Conservation (phyloP, 1,140 invertebrate species). For the Saxidomus purpurata region DNA sequence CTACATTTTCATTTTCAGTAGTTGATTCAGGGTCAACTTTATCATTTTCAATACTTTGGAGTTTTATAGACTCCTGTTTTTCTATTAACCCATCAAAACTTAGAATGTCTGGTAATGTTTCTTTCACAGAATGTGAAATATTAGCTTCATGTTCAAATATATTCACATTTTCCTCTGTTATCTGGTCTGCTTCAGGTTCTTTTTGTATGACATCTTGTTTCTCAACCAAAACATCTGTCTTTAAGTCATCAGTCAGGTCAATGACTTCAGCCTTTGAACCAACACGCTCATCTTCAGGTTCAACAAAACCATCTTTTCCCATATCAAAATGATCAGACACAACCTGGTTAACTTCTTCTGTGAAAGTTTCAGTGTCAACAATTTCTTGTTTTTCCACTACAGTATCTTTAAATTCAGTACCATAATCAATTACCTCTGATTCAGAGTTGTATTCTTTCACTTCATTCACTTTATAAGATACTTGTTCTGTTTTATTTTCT, state of each 20-base stretch:
- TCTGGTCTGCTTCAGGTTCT: slow-evolving; percentile 4
- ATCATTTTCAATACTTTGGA: too few species aligned
- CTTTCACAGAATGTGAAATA: background rate
- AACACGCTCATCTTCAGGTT: background rate
- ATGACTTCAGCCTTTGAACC: background rate
- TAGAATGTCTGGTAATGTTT: background rate
- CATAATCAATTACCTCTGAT: background rate
- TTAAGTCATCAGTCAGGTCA: background rate
- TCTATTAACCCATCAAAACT: background rate
- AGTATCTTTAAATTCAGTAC: background rate
- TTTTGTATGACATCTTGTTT: slow-evolving; percentile 29
- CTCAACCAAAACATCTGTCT: background rate
- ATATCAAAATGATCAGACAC: background rate
- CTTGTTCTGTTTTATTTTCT: background rate
- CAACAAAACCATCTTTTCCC: background rate
- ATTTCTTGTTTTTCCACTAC: background rate
- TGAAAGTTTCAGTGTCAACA: background rate
- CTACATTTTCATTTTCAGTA: too few species aligned
- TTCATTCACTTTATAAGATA: background rate
- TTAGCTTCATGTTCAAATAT: background rate
- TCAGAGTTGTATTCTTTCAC: background rate
- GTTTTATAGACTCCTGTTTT: too few species aligned
- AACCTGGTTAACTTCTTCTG: background rate
- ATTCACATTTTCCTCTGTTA: slow-evolving; percentile 14
- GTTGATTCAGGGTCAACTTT: too few species aligned